Evolutionary conservation across 2,113 vertebrate species (phyloP).

Genomic region (Larimichthys polyactis): DNA sequence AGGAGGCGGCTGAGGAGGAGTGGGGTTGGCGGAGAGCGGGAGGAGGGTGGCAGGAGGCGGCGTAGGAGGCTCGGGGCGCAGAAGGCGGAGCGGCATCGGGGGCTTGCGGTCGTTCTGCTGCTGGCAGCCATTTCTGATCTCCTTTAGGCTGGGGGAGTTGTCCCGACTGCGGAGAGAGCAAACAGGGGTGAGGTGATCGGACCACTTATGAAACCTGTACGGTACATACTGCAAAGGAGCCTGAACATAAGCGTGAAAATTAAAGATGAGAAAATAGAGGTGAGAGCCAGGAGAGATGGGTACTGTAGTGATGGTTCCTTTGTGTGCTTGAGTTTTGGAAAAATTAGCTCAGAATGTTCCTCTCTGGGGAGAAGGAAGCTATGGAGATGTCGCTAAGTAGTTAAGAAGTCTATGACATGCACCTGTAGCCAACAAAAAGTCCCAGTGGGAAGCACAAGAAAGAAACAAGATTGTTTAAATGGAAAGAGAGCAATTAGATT

Average conservation of each 20-base stretch:
- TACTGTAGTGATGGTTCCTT: constrained; percentile 17
- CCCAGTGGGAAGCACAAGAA: neutral
- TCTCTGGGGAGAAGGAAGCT: constrained; percentile 17
- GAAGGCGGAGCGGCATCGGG: constrained; percentile 93
- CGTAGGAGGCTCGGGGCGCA: constrained; percentile 91
- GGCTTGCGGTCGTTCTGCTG: constrained; percentile 97
- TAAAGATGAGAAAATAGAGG: neutral
- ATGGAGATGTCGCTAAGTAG: constrained; percentile 31
- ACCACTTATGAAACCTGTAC: neutral
- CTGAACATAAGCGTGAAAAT: neutral
- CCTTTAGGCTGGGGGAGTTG: constrained; percentile 98
- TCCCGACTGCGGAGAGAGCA: constrained; percentile 87
- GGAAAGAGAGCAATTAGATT: neutral
- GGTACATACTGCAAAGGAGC: neutral
- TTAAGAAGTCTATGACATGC: neutral
- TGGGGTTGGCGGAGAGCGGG: constrained; percentile 52
- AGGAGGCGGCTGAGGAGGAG: constrained; percentile 44
- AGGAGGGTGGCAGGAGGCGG: constrained; percentile 78
- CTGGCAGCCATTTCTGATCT: constrained; percentile 98
- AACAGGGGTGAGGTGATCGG: neutral
- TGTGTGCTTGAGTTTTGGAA: constrained; percentile 40
- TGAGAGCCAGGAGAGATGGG: constrained; percentile 22
- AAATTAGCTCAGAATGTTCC: constrained; percentile 9
- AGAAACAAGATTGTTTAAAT: neutral
- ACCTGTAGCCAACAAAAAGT: constrained; percentile 8